These are phyloP conservation scores for Epicampocera succincta DNA, from an alignment of 2,888 invertebrate species.

Conservation along the genomic window DNA sequence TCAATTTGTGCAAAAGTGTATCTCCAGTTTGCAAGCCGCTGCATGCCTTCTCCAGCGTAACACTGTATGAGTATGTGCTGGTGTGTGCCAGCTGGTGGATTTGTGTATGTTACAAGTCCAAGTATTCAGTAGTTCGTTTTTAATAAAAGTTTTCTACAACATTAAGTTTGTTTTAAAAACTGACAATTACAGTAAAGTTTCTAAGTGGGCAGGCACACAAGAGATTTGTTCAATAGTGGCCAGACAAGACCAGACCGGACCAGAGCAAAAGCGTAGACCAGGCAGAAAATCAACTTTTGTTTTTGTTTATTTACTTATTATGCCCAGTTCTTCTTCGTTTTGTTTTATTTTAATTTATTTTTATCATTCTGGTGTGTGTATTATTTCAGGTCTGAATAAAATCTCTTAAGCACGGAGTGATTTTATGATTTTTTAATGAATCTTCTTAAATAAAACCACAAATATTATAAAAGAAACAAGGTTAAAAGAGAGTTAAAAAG, in stretches of 20 bases:
- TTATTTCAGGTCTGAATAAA: conserved; percentile 2
- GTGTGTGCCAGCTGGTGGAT: background rate
- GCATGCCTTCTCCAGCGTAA: background rate
- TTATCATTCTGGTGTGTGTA: background rate
- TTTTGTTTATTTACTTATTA: conserved; percentile 3
- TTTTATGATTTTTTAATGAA: conserved; percentile 9
- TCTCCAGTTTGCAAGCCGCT: conserved; percentile 9
- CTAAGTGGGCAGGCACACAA: conserved; percentile 53
- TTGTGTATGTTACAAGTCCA: conserved; percentile 37
- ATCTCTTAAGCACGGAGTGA: background rate
- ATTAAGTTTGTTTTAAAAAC: conserved; percentile 61
- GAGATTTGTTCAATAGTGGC: conserved; percentile 45
- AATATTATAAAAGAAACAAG: background rate
- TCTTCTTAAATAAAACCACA: conserved; percentile 6
- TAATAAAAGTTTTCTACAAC: conserved; percentile 60
- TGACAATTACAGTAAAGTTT: conserved; percentile 65
- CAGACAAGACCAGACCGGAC: conserved; percentile 45
- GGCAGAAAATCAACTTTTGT: conserved; percentile 53
- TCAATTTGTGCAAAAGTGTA: conserved; percentile 5
- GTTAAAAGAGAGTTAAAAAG: background rate
- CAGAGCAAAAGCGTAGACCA: conserved; percentile 56
- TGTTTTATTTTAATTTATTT: conserved; percentile 6
- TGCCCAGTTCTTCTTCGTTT: background rate
- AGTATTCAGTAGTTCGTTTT: conserved; percentile 37
- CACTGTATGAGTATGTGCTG: background rate